Conservation (phyloP, 2,797 vertebrate species). For the Myioborus melanocephalus region DNA sequence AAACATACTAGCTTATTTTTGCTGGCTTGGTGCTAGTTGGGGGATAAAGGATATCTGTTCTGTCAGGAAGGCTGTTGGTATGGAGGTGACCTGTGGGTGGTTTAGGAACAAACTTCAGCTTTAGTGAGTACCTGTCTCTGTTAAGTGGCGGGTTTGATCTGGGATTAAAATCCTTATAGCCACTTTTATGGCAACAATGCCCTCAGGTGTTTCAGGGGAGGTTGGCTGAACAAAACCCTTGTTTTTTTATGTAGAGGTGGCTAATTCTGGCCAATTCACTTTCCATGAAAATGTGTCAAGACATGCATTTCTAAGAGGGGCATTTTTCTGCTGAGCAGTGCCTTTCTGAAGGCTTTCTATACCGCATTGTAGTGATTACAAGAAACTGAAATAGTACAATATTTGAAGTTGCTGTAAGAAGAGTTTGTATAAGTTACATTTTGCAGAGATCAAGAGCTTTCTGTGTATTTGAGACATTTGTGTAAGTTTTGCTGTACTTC, state of each 20-base stretch:
- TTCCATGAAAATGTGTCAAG: not conserved
- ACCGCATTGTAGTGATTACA: not conserved
- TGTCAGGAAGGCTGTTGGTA: not conserved
- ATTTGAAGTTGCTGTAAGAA: not conserved
- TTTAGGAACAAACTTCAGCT: not conserved
- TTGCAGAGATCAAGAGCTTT: not conserved
- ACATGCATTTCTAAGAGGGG: not conserved
- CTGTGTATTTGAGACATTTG: rapidly evolving
- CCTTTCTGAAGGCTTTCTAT: not conserved
- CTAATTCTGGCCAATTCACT: not conserved
- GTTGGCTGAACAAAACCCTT: not conserved
- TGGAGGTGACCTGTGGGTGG: not conserved
- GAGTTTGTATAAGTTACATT: not conserved
- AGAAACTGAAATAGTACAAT: not conserved
- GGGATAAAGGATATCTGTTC: not conserved
- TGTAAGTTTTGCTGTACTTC: not conserved
- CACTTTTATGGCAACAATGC: not conserved
- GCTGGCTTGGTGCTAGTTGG: not conserved
- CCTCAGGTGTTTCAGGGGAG: not conserved
- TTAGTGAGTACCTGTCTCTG: not conserved
- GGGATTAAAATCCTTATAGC: not conserved
- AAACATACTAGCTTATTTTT: not conserved
- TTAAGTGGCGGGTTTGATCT: not conserved
- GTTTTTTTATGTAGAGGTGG: not conserved
- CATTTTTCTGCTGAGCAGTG: not conserved